Percentiles rank a stretch among this genome's conserved stretches.
Conservation (phyloP, 2,888 invertebrate genomes). For the Chymomyza caudatula region DNA sequence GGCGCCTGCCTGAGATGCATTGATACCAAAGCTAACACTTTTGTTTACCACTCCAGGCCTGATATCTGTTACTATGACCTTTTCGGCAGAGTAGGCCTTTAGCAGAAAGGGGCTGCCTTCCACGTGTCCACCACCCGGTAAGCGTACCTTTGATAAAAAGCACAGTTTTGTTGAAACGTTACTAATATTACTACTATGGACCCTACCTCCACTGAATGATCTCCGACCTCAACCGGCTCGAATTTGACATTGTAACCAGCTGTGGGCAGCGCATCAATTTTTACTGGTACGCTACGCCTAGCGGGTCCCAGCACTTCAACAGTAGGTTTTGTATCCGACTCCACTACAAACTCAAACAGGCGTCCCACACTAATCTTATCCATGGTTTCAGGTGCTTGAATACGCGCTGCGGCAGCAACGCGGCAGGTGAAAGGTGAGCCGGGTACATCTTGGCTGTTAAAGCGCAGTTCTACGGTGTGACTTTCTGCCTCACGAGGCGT, state of each 20-base stretch:
- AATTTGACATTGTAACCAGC: slow-evolving; percentile 83
- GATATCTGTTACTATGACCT: slow-evolving; percentile 96
- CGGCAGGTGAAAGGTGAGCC: slow-evolving; percentile 82
- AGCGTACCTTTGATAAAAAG: slow-evolving; percentile 66
- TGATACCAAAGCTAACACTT: slow-evolving; percentile 95
- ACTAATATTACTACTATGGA: neutral
- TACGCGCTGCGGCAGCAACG: slow-evolving; percentile 88
- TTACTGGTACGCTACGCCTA: slow-evolving; percentile 84
- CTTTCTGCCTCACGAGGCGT: slow-evolving; percentile 93
- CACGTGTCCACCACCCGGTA: slow-evolving; percentile 86
- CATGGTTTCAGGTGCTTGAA: slow-evolving; percentile 89
- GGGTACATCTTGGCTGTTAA: slow-evolving; percentile 97
- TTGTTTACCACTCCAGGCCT: slow-evolving; percentile 93
- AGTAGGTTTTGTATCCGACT: slow-evolving; percentile 89
- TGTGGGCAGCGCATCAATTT: slow-evolving; percentile 76
- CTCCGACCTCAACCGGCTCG: slow-evolving; percentile 93
- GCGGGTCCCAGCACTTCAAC: slow-evolving; percentile 90
- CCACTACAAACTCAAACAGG: slow-evolving; percentile 90
- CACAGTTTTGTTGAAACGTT: neutral
- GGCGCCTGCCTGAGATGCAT: slow-evolving; percentile 90
- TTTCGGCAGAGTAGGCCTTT: slow-evolving; percentile 96
- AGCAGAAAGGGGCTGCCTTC: slow-evolving; percentile 97
- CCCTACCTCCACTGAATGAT: slow-evolving; percentile 89
- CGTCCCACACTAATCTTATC: slow-evolving; percentile 94
- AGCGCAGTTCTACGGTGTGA: slow-evolving; percentile 95